These are phyloP conservation scores for Drosophila birchii DNA, from an alignment of 2,888 invertebrate species.

Conservation along the genomic window DNA sequence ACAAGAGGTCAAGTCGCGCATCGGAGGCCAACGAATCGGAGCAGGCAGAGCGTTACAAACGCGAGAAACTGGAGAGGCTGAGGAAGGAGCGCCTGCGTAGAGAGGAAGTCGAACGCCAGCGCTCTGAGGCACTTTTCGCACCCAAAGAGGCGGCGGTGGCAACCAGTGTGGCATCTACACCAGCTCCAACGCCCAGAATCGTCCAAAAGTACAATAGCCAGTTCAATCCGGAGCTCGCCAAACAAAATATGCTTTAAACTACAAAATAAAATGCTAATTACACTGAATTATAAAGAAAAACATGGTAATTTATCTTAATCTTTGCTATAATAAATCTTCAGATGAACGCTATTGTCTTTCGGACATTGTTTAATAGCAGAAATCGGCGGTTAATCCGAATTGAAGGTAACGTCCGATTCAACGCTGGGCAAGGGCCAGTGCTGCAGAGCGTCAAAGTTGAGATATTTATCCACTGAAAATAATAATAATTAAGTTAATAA, in stretches of 20 bases:
- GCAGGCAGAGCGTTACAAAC: conserved; percentile 60
- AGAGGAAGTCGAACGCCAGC: conserved; percentile 91
- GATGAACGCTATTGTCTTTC: neutral
- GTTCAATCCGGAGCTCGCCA: conserved; percentile 96
- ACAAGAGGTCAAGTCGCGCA: conserved; percentile 42
- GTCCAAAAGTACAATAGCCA: conserved; percentile 97
- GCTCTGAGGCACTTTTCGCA: conserved; percentile 89
- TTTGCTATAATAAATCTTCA: neutral
- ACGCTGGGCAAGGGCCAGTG: neutral
- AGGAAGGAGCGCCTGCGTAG: conserved; percentile 88
- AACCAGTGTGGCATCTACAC: conserved; percentile 32
- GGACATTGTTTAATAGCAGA: conserved; percentile 15
- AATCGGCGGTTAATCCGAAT: conserved; percentile 13
- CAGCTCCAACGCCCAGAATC: conserved; percentile 79
- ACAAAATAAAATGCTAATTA: neutral
- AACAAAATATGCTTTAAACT: conserved; percentile 88
- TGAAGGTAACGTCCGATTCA: conserved; percentile 3
- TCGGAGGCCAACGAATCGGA: conserved; percentile 38
- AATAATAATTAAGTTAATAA: neutral
- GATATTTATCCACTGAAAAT: neutral
- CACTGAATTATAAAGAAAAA: too few relatives aligned
- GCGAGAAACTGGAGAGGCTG: conserved; percentile 80
- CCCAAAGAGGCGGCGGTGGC: conserved; percentile 85
- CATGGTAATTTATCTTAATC: neutral
- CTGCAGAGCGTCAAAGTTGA: neutral